phyloP scores from a whole-genome alignment of 1,140 invertebrate species.

The Drosophila ercepeae region DNA sequence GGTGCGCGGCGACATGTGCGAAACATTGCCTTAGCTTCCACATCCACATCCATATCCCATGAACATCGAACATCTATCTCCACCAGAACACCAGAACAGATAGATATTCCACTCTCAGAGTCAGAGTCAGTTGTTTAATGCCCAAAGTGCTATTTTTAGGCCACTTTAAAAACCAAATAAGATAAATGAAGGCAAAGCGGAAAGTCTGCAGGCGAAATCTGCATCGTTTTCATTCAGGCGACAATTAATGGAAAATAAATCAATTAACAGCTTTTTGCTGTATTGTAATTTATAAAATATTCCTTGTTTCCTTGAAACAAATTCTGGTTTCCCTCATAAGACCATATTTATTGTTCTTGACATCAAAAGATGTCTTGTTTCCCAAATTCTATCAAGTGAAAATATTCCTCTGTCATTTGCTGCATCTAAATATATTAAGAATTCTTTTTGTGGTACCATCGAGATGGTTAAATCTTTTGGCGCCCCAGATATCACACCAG shows the following conservation, averaged over 20 bases:
- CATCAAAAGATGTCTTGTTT: background rate
- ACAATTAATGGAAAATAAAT: background rate
- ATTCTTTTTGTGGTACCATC: slow-evolving; percentile 6
- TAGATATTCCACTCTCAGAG: slow-evolving; percentile 26
- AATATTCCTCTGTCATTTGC: background rate
- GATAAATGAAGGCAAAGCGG: slow-evolving; percentile 12
- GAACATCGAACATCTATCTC: slow-evolving; percentile 33
- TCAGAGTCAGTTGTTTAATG: slow-evolving; percentile 53
- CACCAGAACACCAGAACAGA: no score
- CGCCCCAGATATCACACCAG: slow-evolving; percentile 56
- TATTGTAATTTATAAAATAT: background rate
- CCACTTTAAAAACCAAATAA: slow-evolving; percentile 37
- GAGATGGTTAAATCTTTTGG: slow-evolving; percentile 23
- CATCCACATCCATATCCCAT: slow-evolving; percentile 25
- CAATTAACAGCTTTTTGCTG: no score
- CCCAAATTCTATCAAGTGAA: background rate
- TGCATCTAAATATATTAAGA: slow-evolving; percentile 37
- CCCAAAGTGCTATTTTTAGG: slow-evolving; percentile 37
- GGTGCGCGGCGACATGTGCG: slow-evolving; percentile 52
- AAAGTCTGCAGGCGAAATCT: slow-evolving; percentile 18
- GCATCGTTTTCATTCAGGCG: slow-evolving; percentile 5
- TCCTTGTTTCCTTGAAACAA: background rate
- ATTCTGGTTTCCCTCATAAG: background rate
- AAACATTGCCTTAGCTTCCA: slow-evolving; percentile 30
- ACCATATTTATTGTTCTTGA: slow-evolving; percentile 17